Evolutionary conservation across 2,888 invertebrate genomes (phyloP).

Genomic region (Chelonus formosanus): DNA sequence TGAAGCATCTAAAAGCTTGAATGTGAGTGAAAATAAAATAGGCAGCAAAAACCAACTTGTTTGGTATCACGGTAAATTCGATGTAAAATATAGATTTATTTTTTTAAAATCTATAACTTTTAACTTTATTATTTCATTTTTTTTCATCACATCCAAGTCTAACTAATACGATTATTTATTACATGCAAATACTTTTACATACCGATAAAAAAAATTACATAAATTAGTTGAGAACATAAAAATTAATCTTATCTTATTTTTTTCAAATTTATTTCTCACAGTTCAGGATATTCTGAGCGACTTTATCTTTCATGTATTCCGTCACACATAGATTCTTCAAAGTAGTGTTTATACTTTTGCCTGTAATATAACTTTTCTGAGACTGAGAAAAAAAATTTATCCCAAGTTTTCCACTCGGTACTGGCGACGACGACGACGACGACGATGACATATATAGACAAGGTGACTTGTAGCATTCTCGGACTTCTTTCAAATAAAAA

Average conservation of each 20-base stretch:
- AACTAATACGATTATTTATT: too few species aligned
- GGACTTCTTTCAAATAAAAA: slow-evolving; percentile 14
- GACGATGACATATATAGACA: slow-evolving; percentile 7
- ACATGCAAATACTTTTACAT: too few species aligned
- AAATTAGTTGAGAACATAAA: neutral
- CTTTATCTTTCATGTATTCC: neutral
- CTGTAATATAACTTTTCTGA: neutral
- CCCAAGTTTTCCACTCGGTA: slow-evolving; percentile 13
- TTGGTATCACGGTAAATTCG: neutral
- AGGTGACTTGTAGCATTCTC: slow-evolving; percentile 18
- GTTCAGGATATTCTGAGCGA: too few species aligned
- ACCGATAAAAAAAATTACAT: neutral
- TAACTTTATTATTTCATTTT: neutral
- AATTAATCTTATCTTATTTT: slow-evolving; percentile 6
- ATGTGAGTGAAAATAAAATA: slow-evolving; percentile 20
- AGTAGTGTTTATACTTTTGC: neutral
- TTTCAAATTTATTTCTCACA: neutral
- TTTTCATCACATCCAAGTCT: neutral
- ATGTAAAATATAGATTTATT: neutral
- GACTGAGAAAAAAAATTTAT: slow-evolving; percentile 16
- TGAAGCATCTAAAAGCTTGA: slow-evolving; percentile 8
- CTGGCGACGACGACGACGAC: slow-evolving; percentile 17
- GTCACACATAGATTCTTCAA: neutral
- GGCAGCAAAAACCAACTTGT: slow-evolving; percentile 21
- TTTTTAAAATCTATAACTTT: neutral